A percentile compares a stretch with the other conserved stretches of the same genome.
Evolutionary conservation across 2,113 vertebrate species (phyloP).

Genomic region (Aspiorhynchus laticeps): DNA sequence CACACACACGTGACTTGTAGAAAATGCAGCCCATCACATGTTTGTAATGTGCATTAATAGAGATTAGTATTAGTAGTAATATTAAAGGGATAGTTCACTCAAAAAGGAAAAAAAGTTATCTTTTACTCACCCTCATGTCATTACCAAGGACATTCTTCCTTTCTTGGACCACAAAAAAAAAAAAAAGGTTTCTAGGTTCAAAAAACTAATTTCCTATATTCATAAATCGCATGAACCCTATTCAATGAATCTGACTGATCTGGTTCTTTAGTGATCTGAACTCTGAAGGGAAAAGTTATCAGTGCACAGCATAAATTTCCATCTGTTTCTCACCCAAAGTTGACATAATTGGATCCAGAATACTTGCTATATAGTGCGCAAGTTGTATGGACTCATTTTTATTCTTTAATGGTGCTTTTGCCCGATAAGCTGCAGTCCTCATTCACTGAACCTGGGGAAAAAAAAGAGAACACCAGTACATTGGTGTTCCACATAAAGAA

Average conservation of each 20-base stretch:
- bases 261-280: too few relatives aligned
- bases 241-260: too few relatives aligned
- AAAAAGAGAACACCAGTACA: neutral
- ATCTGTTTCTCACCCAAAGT: too few relatives aligned
- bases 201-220: neutral
- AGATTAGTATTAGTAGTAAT: constrained; percentile 21
- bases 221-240: neutral
- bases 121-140: neutral
- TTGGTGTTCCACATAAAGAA: neutral
- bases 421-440: neutral
- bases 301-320: too few relatives aligned
- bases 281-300: too few relatives aligned
- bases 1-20: neutral
- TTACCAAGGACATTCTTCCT: neutral
- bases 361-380: neutral
- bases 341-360: too few relatives aligned
- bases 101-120: neutral
- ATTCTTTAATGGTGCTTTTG: neutral
- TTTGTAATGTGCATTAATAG: neutral
- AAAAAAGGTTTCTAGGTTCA: neutral
- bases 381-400: neutral
- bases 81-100: neutral
- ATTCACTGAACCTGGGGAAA: neutral
- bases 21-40: constrained; percentile 13
- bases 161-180: neutral